Base-by-base conservation (phyloP, 2,888 invertebrate genomes). In the Rhagium mordax region DNA sequence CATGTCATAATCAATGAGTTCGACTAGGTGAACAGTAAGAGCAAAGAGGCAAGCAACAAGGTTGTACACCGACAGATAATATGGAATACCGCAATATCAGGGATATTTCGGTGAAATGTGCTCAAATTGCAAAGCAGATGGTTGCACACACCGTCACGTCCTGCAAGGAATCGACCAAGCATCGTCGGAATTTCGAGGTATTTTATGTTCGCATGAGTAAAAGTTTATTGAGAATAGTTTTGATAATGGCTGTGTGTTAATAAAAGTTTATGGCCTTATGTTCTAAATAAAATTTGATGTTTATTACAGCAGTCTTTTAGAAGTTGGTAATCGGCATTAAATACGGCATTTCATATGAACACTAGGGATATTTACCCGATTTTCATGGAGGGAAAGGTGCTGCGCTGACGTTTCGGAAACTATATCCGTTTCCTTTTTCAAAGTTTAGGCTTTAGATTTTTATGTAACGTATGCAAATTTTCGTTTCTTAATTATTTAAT, bases 41-140 rank as follows among this genome's bases (percentile, higher is more conserved):
- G n/a, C n/a, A 41, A 49, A 13, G 27, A n/a, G 20, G 16, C 49
- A 16, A 61, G 61, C 21, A 60, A 69, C 61, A 33, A 20, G 33
- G 27, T 48, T 60, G 49, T 64, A 49, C 48, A 64, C 49, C 24
- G 24, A 51, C 18, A n/a, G 64, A 64, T 49, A 27, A 49, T 41
- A 27, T 41, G 57, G 57, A 8, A 67, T 48, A 27, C 67, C 59
- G 59, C 48, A 57, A 67, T 67, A 67, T 57, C 48, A 15, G 8
- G 24, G 27, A 57, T 47, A 55, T 21, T 55, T 10, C 27, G 15
- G 57, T 29, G 47, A 47, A 67, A 41, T 67, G 67, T 47, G 67
- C 57, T 57, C 24, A 18, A 67, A 47, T 67, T 67, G 67, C 67
- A 57, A 55, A 51, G 24, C 57, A 57, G 57, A 57, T 24, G 57